Conservation (phyloP, 2,797 vertebrate genomes). For the Myotis daubentonii region DNA sequence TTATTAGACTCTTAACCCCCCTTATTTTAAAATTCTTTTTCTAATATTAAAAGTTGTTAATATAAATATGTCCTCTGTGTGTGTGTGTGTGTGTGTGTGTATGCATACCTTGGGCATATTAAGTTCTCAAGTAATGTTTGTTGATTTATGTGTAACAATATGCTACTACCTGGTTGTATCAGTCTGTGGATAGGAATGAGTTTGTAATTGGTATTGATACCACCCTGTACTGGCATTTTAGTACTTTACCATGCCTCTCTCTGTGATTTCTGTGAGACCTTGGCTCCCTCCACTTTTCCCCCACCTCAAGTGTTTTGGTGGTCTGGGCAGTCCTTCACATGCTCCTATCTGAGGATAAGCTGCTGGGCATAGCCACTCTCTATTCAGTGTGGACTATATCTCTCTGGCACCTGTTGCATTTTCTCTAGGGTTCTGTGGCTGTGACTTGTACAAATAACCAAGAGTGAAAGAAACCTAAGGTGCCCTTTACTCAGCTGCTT, state of each 20-base stretch:
- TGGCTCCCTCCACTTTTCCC: background rate
- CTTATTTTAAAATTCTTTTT: background rate
- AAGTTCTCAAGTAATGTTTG: slow-evolving; percentile 33
- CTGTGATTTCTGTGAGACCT: background rate
- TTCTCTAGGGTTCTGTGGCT: background rate
- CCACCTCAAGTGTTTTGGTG: background rate
- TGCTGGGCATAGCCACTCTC: background rate
- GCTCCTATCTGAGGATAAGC: background rate
- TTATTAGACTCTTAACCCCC: background rate
- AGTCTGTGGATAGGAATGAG: slow-evolving; percentile 8
- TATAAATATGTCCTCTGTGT: background rate
- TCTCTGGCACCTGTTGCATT: background rate
- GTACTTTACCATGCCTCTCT: background rate
- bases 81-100: background rate
- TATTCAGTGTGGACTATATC: background rate
- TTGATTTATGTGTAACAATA: background rate
- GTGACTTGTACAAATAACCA: background rate
- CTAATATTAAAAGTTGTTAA: background rate
- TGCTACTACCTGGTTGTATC: background rate
- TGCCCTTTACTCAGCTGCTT: background rate
- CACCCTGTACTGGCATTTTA: background rate
- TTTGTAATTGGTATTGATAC: background rate
- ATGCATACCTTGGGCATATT: background rate
- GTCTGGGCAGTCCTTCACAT: background rate
- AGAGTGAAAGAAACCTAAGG: background rate